phyloP scores from a whole-genome alignment of 2,888 invertebrate genomes.

The Chrysolina oricalcia region DNA sequence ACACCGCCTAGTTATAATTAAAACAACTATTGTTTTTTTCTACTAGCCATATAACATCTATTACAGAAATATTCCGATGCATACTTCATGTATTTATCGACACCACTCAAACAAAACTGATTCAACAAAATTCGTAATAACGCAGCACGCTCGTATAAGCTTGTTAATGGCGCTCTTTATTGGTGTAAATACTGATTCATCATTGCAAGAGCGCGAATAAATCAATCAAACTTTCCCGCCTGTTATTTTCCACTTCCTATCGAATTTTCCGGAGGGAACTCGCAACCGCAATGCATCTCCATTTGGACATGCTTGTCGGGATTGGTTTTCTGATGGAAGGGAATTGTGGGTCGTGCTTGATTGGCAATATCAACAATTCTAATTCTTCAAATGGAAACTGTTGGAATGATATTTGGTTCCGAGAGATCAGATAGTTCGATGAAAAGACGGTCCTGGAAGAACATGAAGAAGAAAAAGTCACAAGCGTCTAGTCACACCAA shows the following conservation, averaged over 20 bases:
- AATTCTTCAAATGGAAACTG: too few relatives aligned
- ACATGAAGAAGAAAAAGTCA: too few relatives aligned
- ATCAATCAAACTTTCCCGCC: slow-evolving; percentile 38
- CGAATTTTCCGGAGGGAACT: slow-evolving; percentile 15
- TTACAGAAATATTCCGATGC: not conserved
- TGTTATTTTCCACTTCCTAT: slow-evolving; percentile 23
- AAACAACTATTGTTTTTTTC: too few relatives aligned
- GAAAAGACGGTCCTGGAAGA: too few relatives aligned
- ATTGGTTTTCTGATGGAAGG: not conserved
- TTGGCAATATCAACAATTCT: too few relatives aligned
- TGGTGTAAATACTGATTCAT: slow-evolving; percentile 38
- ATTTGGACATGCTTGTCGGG: slow-evolving; percentile 1
- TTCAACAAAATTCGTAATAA: slow-evolving; percentile 27
- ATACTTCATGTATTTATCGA: slow-evolving; percentile 3
- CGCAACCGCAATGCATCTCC: slow-evolving; percentile 16
- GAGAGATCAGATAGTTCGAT: too few relatives aligned
- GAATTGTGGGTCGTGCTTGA: not conserved
- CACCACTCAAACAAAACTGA: slow-evolving; percentile 1
- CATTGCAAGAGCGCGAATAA: slow-evolving; percentile 20
- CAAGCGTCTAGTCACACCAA: too few relatives aligned
- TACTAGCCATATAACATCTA: not conserved
- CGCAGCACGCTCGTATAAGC: slow-evolving; percentile 18
- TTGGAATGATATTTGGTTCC: too few relatives aligned
- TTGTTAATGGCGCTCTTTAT: slow-evolving; percentile 36
- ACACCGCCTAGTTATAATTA: too few relatives aligned